Conservation (phyloP, 2,888 invertebrate species). For the Pachliopta kotzebuea region DNA sequence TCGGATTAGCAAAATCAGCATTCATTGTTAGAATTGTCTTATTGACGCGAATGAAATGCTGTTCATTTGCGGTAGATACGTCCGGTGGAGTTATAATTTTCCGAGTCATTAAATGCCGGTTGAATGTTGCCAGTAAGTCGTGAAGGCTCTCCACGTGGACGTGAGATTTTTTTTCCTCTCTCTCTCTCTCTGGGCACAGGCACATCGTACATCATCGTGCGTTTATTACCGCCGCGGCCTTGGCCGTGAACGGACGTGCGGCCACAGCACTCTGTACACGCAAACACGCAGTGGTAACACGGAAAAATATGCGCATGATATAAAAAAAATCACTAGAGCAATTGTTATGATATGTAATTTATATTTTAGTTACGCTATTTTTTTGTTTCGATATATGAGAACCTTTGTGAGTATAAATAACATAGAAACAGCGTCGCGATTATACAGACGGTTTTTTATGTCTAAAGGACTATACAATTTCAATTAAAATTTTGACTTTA, state of each 20-base stretch:
- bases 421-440: background rate
- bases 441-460: slow-evolving; percentile 14
- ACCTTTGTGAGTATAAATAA: slow-evolving; percentile 7
- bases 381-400: slow-evolving; percentile 17
- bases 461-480: background rate
- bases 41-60: slow-evolving; percentile 41
- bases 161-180: slow-evolving; percentile 34
- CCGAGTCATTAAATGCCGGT: slow-evolving; percentile 66
- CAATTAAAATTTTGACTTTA: no score
- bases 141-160: slow-evolving; percentile 70
- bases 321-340: slow-evolving; percentile 13
- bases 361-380: slow-evolving; percentile 18
- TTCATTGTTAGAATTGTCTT: slow-evolving; percentile 28
- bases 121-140: slow-evolving; percentile 44
- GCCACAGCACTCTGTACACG: slow-evolving; percentile 40
- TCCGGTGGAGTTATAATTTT: slow-evolving; percentile 62
- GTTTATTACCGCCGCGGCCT: slow-evolving; percentile 74
- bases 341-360: slow-evolving; percentile 28
- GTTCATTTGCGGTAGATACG: slow-evolving; percentile 49
- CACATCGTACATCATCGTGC: slow-evolving; percentile 71
- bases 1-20: slow-evolving; percentile 29
- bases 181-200: slow-evolving; percentile 47
- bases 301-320: slow-evolving; percentile 15
- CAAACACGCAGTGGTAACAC: slow-evolving; percentile 36
- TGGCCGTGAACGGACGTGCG: slow-evolving; percentile 76